Conservation (phyloP, 2,113 vertebrate species). For the Pelodiscus sinensis region DNA sequence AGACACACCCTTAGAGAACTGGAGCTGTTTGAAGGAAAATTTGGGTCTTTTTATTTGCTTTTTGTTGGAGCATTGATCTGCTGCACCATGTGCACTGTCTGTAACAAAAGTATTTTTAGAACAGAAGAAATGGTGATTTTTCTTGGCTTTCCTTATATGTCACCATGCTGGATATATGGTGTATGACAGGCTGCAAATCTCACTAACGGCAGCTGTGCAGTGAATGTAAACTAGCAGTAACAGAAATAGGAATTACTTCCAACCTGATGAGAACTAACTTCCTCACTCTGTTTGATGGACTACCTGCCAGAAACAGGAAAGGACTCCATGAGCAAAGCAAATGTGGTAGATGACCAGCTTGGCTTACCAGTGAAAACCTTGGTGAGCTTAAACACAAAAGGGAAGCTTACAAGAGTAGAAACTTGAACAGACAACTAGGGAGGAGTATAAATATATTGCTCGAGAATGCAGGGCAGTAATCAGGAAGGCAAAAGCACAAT, state of each 20-base stretch:
- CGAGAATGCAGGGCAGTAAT: no score
- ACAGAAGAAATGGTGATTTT: constrained; percentile 47
- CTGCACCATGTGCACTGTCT: constrained; percentile 18
- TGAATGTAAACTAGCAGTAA: constrained; percentile 20
- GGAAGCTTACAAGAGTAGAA: no score
- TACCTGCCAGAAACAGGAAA: background rate
- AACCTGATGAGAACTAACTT: background rate
- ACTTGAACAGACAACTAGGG: no score
- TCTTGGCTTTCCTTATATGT: constrained; percentile 49
- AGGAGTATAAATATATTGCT: no score
- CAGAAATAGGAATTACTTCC: background rate
- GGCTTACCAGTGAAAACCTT: no score
- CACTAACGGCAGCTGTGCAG: constrained; percentile 29
- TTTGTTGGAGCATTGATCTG: background rate
- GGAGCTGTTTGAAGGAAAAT: background rate
- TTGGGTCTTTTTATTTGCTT: background rate
- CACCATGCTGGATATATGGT: constrained; percentile 49
- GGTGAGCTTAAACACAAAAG: no score
- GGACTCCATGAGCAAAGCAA: no score
- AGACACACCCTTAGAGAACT: background rate
- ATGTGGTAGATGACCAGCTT: no score
- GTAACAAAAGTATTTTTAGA: constrained; percentile 47
- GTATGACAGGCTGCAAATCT: constrained; percentile 29
- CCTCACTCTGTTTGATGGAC: background rate
- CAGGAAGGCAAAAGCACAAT: no score